A percentile compares a stretch with the other conserved stretches of the same genome.
Conservation (phyloP, 2,113 vertebrate genomes). For the Lepus europaeus region DNA sequence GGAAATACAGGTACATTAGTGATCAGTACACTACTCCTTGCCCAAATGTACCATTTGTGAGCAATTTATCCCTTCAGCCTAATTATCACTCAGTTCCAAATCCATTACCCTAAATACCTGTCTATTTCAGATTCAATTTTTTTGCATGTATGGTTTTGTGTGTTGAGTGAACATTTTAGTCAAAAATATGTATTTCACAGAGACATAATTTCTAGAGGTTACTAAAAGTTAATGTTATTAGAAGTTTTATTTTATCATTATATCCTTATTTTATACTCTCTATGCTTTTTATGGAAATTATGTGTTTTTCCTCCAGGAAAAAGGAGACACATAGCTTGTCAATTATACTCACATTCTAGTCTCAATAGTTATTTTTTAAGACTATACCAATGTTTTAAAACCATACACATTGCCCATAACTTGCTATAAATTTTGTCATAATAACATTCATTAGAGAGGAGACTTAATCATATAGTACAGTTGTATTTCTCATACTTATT, state of each 20-base stretch:
- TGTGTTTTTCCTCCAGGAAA: not conserved
- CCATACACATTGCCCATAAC: not conserved
- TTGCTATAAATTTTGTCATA: not conserved
- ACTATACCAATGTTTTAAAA: not conserved
- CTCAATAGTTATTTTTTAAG: slow-evolving; percentile 2
- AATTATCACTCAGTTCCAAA: slow-evolving; percentile 27
- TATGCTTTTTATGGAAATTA: not conserved
- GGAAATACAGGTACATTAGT: not conserved
- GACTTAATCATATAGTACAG: not conserved
- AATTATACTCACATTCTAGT: slow-evolving; percentile 5
- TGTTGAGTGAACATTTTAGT: slow-evolving; percentile 42
- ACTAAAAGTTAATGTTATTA: slow-evolving; percentile 62
- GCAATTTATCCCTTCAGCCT: not conserved
- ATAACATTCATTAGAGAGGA: not conserved
- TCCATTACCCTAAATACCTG: not conserved
- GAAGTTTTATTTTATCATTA: slow-evolving; percentile 1
- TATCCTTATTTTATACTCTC: not conserved
- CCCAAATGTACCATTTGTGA: not conserved
- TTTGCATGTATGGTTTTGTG: slow-evolving; percentile 1
- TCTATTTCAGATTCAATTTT: not conserved
- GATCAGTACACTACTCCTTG: not conserved
- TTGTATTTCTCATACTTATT: not conserved
- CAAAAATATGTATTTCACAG: slow-evolving; percentile 53
- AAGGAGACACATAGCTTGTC: not conserved
- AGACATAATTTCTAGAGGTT: slow-evolving; percentile 14